phyloP scores from a whole-genome alignment of 2,888 invertebrate genomes.

The Scaptomyza polygonia region DNA sequence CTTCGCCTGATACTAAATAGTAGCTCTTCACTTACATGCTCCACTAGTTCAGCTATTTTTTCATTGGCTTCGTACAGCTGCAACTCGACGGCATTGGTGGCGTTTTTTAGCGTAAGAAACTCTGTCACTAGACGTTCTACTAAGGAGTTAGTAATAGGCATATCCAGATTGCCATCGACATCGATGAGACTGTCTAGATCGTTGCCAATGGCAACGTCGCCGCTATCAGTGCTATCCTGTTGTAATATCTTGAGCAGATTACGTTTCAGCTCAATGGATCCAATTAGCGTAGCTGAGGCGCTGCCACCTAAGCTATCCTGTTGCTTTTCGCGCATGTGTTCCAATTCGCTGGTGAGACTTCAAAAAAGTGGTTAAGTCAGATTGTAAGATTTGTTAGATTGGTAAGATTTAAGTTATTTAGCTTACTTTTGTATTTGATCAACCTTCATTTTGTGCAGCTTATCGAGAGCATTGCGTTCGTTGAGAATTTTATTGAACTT shows the following conservation, averaged over 20 bases:
- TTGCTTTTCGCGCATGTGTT: conserved; percentile 73
- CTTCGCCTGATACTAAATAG: neutral
- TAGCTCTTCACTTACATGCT: conserved; percentile 78
- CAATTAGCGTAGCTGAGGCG: conserved; percentile 34
- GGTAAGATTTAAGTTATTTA: neutral
- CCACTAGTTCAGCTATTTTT: conserved; percentile 83
- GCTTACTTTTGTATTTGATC: conserved; percentile 79
- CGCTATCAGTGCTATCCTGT: conserved; percentile 66
- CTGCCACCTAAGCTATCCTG: conserved; percentile 27
- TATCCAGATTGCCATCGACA: conserved; percentile 68
- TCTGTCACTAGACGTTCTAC: conserved; percentile 82
- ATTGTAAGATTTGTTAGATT: too few species aligned
- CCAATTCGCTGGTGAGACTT: conserved; percentile 66
- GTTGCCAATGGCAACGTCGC: conserved; percentile 45
- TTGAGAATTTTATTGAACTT: conserved; percentile 77
- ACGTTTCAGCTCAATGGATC: conserved; percentile 77
- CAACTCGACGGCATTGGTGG: conserved; percentile 81
- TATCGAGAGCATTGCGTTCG: conserved; percentile 81
- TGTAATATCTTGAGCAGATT: conserved; percentile 83
- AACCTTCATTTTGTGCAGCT: conserved; percentile 82
- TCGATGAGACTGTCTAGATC: conserved; percentile 83
- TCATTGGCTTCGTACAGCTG: conserved; percentile 84
- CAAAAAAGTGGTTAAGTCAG: neutral
- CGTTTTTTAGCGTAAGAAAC: conserved; percentile 80
- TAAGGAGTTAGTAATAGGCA: conserved; percentile 76